Evolutionary conservation across 2,113 vertebrate species (phyloP).

Genomic region (Orycteropus afer): DNA sequence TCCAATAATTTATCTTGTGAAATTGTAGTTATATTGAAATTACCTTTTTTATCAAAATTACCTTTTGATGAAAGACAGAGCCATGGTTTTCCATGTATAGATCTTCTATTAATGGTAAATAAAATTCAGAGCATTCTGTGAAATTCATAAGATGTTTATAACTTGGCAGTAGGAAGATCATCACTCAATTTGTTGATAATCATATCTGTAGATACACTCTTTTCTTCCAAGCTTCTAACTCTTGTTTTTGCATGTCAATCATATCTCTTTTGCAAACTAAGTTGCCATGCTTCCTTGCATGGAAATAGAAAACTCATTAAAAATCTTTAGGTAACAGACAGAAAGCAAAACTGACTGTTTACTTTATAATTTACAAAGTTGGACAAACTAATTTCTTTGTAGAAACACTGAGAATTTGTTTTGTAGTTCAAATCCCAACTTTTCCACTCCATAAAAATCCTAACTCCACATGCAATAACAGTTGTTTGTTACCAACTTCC

Average conservation of each 20-base stretch:
- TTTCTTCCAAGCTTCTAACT: neutral
- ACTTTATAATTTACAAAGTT: neutral
- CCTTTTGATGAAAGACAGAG: neutral
- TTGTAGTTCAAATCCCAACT: neutral
- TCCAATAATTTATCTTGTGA: neutral
- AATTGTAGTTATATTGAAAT: neutral
- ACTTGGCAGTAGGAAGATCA: neutral
- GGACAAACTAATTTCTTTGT: neutral
- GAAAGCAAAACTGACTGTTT: neutral
- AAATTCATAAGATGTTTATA: neutral
- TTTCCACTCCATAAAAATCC: neutral
- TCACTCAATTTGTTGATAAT: neutral
- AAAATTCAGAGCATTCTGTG: neutral
- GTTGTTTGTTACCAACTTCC: neutral
- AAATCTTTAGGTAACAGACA: neutral
- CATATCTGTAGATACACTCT: neutral
- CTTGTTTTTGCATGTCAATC: neutral
- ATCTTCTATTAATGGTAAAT: slow-evolving; percentile 2
- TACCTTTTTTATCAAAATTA: neutral
- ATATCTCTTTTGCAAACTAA: neutral
- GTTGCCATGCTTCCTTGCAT: neutral
- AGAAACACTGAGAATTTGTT: neutral
- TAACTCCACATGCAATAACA: neutral
- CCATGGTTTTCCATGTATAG: neutral
- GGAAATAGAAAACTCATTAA: neutral